phyloP scores from a whole-genome alignment of 2,113 vertebrate genomes.

The Protomyctophum bolini region DNA sequence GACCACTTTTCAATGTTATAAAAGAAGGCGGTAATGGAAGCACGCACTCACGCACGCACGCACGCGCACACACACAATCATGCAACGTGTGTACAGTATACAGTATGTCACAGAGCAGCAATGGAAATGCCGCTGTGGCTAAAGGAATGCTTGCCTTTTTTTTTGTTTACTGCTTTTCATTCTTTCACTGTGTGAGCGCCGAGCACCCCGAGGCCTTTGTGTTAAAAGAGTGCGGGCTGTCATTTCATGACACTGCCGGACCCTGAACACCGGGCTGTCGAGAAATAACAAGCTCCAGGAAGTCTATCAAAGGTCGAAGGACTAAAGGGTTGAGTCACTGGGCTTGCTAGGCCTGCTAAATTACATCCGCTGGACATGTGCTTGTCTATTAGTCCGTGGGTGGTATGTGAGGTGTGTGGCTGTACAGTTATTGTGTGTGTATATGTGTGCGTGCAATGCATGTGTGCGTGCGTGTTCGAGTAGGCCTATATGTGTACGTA shows the following conservation, averaged over 20 bases:
- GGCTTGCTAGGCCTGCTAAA: slow-evolving; percentile 35
- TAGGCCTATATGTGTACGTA: neutral
- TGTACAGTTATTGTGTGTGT: neutral
- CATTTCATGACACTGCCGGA: slow-evolving; percentile 37
- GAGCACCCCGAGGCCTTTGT: slow-evolving; percentile 30
- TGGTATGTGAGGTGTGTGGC: neutral
- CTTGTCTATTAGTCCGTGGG: neutral
- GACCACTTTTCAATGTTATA: slow-evolving; percentile 49
- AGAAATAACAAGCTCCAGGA: slow-evolving; percentile 58
- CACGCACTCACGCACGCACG: too few relatives aligned
- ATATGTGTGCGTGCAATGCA: neutral
- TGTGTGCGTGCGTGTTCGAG: slow-evolving; percentile 23
- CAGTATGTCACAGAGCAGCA: slow-evolving; percentile 36
- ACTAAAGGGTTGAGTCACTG: slow-evolving; percentile 27
- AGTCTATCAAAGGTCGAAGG: slow-evolving; percentile 45
- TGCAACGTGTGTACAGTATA: too few relatives aligned
- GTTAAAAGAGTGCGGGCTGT: neutral
- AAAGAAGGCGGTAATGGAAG: slow-evolving; percentile 34
- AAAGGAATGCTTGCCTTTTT: slow-evolving; percentile 32
- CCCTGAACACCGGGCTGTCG: slow-evolving; percentile 27
- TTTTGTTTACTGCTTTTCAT: neutral
- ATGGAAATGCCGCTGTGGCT: slow-evolving; percentile 37
- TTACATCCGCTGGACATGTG: slow-evolving; percentile 32
- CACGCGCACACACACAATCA: too few relatives aligned
- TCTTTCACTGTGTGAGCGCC: slow-evolving; percentile 2